These are phyloP conservation scores for Homarus americanus DNA, from an alignment of 1,140 invertebrate genomes.

Conservation along the genomic window DNA sequence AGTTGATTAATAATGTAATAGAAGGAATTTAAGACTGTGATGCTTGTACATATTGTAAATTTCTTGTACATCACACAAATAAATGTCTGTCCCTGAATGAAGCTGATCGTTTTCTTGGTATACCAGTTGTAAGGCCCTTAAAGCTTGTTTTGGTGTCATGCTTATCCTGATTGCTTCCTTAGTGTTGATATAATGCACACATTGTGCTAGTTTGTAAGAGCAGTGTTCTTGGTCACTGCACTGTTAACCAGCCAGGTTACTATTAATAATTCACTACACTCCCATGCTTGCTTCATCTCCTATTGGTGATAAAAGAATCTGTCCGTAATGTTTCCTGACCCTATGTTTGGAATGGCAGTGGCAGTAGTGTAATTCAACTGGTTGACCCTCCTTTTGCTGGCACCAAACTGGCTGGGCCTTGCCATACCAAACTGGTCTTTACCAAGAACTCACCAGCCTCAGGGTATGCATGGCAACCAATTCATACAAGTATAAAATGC, in stretches of 20 bases:
- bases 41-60: slow-evolving; percentile 63
- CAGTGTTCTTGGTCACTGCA: slow-evolving; percentile 45
- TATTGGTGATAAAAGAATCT: neutral
- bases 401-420: slow-evolving; percentile 73
- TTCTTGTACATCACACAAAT: slow-evolving; percentile 68
- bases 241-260: neutral
- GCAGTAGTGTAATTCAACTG: slow-evolving; percentile 56
- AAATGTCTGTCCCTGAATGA: slow-evolving; percentile 68
- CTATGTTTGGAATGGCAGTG: slow-evolving; percentile 74
- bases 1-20: slow-evolving; percentile 22
- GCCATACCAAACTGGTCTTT: slow-evolving; percentile 75
- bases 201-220: slow-evolving; percentile 13
- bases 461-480: slow-evolving; percentile 73
- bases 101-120: slow-evolving; percentile 70
- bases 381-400: slow-evolving; percentile 51
- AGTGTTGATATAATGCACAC: neutral
- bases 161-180: slow-evolving; percentile 60
- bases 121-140: slow-evolving; percentile 69
- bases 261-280: slow-evolving; percentile 11
- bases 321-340: slow-evolving; percentile 52
- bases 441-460: slow-evolving; percentile 69
- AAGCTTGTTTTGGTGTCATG: slow-evolving; percentile 73
- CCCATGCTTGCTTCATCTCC: neutral
- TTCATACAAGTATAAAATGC: neutral
- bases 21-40: slow-evolving; percentile 55